Evolutionary conservation across 1,140 invertebrate genomes (phyloP).

Genomic region (Notospermus geniculatus): DNA sequence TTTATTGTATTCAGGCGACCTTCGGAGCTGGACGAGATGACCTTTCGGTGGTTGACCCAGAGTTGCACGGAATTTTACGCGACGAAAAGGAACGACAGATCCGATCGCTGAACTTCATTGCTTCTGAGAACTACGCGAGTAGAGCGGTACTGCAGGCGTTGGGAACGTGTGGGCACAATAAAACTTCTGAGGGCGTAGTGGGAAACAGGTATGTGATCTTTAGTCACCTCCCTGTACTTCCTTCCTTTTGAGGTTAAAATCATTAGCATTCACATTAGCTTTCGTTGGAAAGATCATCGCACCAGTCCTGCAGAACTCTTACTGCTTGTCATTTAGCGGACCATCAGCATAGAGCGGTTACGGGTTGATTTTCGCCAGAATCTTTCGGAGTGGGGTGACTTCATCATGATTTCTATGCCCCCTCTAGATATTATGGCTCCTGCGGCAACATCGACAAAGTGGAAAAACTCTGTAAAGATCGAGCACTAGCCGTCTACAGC

Average conservation of each 20-base stretch:
- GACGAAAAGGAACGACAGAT: conserved; percentile 85
- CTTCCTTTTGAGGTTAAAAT: too few relatives aligned
- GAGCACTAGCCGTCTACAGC: conserved; percentile 79
- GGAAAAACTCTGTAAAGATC: conserved; percentile 82
- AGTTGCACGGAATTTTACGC: conserved; percentile 77
- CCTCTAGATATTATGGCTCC: conserved; percentile 81
- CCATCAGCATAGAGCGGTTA: too few relatives aligned
- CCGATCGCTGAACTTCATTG: conserved; percentile 74
- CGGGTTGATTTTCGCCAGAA: too few relatives aligned
- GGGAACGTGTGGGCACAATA: conserved; percentile 90
- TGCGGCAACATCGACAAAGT: conserved; percentile 95
- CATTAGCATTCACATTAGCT: too few relatives aligned
- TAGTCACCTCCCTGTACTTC: too few relatives aligned
- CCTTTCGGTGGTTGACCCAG: conserved; percentile 67
- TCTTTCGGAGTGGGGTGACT: too few relatives aligned
- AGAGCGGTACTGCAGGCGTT: conserved; percentile 85
- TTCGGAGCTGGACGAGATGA: neutral
- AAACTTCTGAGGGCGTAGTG: conserved; percentile 95
- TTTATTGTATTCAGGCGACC: too few relatives aligned
- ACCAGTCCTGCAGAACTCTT: too few relatives aligned
- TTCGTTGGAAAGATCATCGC: too few relatives aligned
- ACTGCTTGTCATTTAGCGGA: too few relatives aligned
- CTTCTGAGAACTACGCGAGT: conserved; percentile 85
- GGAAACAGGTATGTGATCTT: conserved; percentile 57
- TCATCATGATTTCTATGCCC: neutral